These are phyloP conservation scores for Brachionus paranguensis DNA, from an alignment of 1,140 invertebrate species.

Conservation along the genomic window DNA sequence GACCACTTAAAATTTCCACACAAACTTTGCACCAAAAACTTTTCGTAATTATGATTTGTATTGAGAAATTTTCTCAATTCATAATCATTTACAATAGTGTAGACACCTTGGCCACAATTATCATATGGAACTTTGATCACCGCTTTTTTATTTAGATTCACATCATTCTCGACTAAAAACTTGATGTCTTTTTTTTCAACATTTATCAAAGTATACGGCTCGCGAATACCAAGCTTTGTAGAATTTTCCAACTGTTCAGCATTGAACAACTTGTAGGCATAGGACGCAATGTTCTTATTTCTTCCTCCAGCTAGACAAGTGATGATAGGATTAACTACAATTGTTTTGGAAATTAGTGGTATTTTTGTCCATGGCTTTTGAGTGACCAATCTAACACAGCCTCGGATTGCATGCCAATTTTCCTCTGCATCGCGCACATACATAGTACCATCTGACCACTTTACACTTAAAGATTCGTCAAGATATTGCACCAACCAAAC, in stretches of 20 bases:
- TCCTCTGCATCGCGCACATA: neutral
- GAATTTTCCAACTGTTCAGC: neutral
- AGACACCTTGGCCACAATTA: slow-evolving; percentile 27
- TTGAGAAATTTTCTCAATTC: slow-evolving; percentile 5
- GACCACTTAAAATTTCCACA: slow-evolving; percentile 20
- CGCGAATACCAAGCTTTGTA: neutral
- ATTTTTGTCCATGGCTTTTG: slow-evolving; percentile 32
- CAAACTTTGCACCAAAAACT: slow-evolving; percentile 17
- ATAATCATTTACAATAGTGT: slow-evolving; percentile 15
- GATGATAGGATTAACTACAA: slow-evolving; percentile 9
- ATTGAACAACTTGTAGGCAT: slow-evolving; percentile 30
- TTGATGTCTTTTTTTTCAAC: neutral
- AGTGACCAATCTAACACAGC: neutral
- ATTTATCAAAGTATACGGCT: neutral
- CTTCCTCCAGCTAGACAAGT: slow-evolving; percentile 11
- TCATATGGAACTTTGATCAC: slow-evolving; percentile 33
- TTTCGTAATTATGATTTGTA: neutral
- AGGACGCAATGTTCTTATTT: neutral
- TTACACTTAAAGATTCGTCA: neutral
- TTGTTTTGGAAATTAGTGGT: neutral
- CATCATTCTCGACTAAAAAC: neutral
- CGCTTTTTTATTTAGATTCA: neutral
- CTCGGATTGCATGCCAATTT: slow-evolving; percentile 19
- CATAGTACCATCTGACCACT: neutral
- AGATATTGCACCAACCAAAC: neutral